These are phyloP conservation scores for Halocynthia aurantium DNA, from an alignment of 23 tunicate genomes.

Conservation along the genomic window DNA sequence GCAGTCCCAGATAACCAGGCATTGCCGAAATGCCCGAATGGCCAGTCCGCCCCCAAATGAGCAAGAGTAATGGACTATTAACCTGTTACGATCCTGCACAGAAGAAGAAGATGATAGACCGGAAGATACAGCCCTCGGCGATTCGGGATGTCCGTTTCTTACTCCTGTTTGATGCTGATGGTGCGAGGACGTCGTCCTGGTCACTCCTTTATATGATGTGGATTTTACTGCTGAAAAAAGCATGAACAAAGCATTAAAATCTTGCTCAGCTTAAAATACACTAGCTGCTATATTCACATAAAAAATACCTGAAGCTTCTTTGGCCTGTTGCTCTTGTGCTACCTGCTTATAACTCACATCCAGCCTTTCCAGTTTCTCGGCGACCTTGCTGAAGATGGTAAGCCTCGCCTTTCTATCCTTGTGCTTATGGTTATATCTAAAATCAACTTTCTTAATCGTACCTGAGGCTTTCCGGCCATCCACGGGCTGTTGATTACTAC, in stretches of 20 bases:
- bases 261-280: no score
- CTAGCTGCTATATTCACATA: not conserved
- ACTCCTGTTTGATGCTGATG: slow-evolving; percentile 17
- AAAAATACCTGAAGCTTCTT: not conserved
- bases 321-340: not conserved
- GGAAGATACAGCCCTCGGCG: not conserved
- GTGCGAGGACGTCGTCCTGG: slow-evolving; percentile 77
- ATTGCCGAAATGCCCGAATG: no score
- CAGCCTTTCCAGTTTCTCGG: not conserved
- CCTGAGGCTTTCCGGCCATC: no score
- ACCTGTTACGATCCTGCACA: slow-evolving; percentile 14
- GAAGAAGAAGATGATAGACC: slow-evolving; percentile 7
- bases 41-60: no score
- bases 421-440: no score
- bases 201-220: slow-evolving; percentile 41
- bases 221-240: slow-evolving; percentile 6
- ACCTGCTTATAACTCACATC: not conserved
- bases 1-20: no score
- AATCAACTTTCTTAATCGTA: no score
- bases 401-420: no score
- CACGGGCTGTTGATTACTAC: no score
- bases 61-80: no score
- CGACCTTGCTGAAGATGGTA: no score
- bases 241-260: no score
- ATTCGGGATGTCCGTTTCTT: slow-evolving; percentile 11